Conservation (phyloP, 1,140 invertebrate species). For the Eulimnadia texana region DNA sequence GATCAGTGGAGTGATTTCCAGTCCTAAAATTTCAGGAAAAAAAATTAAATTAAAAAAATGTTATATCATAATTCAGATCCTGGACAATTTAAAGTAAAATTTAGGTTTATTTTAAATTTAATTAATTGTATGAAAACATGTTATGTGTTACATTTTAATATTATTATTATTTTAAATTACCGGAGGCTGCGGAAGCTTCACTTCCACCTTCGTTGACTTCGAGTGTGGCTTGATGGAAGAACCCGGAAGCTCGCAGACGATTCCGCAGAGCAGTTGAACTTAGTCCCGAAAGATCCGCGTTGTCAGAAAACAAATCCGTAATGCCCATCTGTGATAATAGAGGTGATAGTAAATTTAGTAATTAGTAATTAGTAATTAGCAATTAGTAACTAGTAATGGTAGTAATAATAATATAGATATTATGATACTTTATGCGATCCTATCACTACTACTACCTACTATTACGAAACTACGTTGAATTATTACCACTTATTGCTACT, state of each 20-base stretch:
- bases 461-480: too few species aligned
- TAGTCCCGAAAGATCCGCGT: conserved; percentile 47
- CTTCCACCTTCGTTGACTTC: conserved; percentile 70
- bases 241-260: conserved; percentile 35
- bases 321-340: conserved; percentile 44
- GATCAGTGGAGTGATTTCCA: conserved; percentile 8
- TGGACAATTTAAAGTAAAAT: not conserved
- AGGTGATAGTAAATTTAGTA: not conserved
- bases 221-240: conserved; percentile 69
- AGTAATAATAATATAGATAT: too few species aligned
- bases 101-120: too few species aligned
- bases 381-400: too few species aligned
- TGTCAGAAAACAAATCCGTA: conserved; percentile 43
- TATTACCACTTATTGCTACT: too few species aligned
- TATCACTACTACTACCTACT: too few species aligned
- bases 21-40: not conserved
- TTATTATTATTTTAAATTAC: too few species aligned
- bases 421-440: too few species aligned
- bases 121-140: too few species aligned
- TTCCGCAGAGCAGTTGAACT: conserved; percentile 28
- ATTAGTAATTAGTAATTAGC: too few species aligned
- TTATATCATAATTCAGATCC: too few species aligned
- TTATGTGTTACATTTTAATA: too few species aligned
- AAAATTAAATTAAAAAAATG: not conserved
- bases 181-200: conserved; percentile 56